Evolutionary conservation across 92 coral and sea anemone species (phyloP).

Genomic region (Porites cylindrica): DNA sequence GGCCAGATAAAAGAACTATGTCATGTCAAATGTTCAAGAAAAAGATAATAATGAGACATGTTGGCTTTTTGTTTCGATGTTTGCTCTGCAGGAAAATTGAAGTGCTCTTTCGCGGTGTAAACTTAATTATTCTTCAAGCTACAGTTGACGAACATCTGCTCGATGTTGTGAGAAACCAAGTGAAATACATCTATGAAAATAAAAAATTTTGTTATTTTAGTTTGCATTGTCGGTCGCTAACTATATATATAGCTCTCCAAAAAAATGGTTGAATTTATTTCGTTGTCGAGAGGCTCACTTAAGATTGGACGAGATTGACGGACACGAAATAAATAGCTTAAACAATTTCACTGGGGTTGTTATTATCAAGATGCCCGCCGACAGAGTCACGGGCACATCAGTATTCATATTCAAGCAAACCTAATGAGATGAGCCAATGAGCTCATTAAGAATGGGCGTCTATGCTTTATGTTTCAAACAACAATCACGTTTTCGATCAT

Average conservation of each 20-base stretch:
- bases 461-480: not conserved
- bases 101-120: conserved; percentile 20
- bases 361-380: not conserved
- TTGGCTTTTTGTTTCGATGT: conserved; percentile 22
- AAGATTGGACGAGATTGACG: not conserved
- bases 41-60: not conserved
- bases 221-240: not conserved
- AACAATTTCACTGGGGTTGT: not conserved
- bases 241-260: not conserved
- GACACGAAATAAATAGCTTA: not conserved
- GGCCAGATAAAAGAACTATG: not conserved
- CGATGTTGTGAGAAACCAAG: not conserved
- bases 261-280: not conserved
- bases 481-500: not conserved
- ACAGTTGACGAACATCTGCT: conserved; percentile 19
- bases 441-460: not conserved
- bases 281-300: too few species aligned
- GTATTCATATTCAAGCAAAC: conserved; percentile 6
- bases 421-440: conserved; percentile 10
- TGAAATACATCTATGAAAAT: not conserved
- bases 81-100: conserved; percentile 24
- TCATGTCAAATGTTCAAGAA: not conserved
- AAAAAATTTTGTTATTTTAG: not conserved
- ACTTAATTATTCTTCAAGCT: not conserved
- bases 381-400: not conserved